Conservation (phyloP, 2,113 vertebrate genomes). For the Cyprinodon variegatus region DNA sequence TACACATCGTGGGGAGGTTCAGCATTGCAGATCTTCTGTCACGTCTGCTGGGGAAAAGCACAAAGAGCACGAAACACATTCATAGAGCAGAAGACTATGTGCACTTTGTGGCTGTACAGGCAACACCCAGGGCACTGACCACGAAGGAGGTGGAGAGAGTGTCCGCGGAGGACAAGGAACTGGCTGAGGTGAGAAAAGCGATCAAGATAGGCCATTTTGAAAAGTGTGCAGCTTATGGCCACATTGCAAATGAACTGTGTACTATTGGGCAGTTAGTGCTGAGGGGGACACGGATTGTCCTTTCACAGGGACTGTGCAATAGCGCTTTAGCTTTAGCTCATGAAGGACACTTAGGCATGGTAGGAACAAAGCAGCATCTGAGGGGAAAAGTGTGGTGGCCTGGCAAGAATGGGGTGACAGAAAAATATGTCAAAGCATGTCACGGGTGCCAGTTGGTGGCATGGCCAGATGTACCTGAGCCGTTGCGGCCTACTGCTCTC, state of each 20-base stretch:
- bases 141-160: background rate
- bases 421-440: background rate
- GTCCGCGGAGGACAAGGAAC: background rate
- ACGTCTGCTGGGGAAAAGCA: background rate
- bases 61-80: background rate
- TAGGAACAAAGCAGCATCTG: background rate
- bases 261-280: background rate
- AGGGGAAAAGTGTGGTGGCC: background rate
- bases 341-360: background rate
- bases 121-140: background rate
- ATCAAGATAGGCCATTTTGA: conserved; percentile 4
- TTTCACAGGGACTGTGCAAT: background rate
- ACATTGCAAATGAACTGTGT: background rate
- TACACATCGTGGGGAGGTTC: background rate
- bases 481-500: background rate
- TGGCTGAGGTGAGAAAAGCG: background rate
- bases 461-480: background rate
- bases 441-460: background rate
- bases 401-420: background rate
- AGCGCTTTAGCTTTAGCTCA: background rate
- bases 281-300: background rate
- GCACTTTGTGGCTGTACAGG: background rate
- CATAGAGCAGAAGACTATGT: background rate
- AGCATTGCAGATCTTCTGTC: background rate
- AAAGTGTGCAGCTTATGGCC: background rate